Evolutionary conservation across 2,888 invertebrate genomes (phyloP).

Genomic region (Linhomoeus sp.): DNA sequence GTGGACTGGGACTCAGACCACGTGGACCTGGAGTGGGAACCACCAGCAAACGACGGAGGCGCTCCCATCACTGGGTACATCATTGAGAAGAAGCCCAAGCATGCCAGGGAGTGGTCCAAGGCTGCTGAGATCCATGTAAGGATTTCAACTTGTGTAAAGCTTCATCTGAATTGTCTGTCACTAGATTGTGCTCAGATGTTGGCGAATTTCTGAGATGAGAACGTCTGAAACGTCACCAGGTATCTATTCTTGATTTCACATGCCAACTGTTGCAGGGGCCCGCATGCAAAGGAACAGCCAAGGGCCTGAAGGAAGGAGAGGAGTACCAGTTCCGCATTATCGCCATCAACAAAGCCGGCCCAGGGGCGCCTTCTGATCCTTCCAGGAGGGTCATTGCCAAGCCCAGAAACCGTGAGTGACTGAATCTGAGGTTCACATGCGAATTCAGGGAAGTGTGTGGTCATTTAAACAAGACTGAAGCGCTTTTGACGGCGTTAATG

Average conservation of each 20-base stretch:
- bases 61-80: constrained; percentile 88
- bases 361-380: constrained; percentile 76
- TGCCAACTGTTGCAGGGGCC: constrained; percentile 14
- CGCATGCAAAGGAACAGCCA: constrained; percentile 42
- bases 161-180: no score
- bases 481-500: no score
- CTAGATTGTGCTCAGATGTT: no score
- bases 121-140: constrained; percentile 13
- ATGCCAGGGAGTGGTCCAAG: constrained; percentile 24
- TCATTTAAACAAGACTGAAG: no score
- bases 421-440: no score
- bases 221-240: no score
- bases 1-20: constrained; percentile 90
- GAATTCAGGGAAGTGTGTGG: no score
- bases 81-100: constrained; percentile 61
- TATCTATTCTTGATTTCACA: no score
- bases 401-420: constrained; percentile 44
- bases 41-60: constrained; percentile 76
- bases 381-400: constrained; percentile 84
- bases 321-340: constrained; percentile 82
- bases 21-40: constrained; percentile 76
- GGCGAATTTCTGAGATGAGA: no score
- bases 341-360: constrained; percentile 81
- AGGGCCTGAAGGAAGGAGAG: constrained; percentile 67
- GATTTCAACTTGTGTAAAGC: no score